A percentile compares a stretch with the other conserved stretches of the same genome.
phyloP scores from a whole-genome alignment of 1,140 invertebrate genomes.

The Pseudoatta argentina region DNA sequence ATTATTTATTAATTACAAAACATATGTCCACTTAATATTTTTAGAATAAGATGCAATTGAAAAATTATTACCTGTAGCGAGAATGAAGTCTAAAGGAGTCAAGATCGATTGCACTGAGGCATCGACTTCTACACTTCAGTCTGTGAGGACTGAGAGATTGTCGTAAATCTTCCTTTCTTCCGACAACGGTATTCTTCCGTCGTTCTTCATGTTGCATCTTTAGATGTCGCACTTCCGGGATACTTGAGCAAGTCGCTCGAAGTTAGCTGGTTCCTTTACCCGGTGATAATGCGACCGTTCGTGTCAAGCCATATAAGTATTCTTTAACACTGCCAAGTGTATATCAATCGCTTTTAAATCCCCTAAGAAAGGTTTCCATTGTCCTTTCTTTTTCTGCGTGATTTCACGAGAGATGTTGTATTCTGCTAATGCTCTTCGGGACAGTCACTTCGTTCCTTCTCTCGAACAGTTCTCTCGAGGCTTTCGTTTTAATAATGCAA shows the following conservation, averaged over 20 bases:
- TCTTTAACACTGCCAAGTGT: conserved; percentile 38
- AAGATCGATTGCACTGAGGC: neutral
- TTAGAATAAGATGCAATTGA: neutral
- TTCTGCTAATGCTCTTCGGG: neutral
- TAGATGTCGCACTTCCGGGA: neutral
- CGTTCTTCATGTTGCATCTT: neutral
- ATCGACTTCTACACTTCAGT: neutral
- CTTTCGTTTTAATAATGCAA: neutral
- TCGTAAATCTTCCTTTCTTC: neutral
- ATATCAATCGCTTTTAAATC: conserved; percentile 1
- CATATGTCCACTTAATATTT: neutral
- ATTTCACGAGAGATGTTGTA: neutral
- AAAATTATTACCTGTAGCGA: neutral
- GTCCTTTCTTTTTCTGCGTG: neutral
- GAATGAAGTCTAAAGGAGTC: neutral
- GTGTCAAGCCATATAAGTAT: neutral
- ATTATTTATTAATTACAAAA: conserved; percentile 5
- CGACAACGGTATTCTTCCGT: neutral
- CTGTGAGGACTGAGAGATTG: neutral
- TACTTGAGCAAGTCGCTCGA: neutral
- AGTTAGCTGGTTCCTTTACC: neutral
- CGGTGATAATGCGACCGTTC: neutral
- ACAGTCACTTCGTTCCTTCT: neutral
- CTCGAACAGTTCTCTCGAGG: neutral
- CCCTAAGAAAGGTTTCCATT: neutral